Evolutionary conservation across 92 coral and sea anemone genomes (phyloP), one percentile per base, ranked within the genome.

Genomic region (Diadumene lineata): DNA sequence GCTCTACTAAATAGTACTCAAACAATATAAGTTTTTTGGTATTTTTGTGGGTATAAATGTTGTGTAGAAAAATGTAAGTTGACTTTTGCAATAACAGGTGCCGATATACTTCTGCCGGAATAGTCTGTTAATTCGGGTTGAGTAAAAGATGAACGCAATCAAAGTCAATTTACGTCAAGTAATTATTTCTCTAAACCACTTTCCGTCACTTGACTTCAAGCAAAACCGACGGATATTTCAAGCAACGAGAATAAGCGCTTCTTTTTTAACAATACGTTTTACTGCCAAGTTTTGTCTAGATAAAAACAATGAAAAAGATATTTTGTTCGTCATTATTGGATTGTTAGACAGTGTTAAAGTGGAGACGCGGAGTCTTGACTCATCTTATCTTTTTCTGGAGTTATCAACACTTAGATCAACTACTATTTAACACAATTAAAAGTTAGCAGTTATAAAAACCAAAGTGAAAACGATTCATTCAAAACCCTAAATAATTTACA

Each of bases 311-410:
- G 2, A 16, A 16, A 53, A 3, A 53, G 58, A 53, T 21, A 13
- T 53, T 53, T 21, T 23, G 29, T 7, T 7, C n/a, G 29, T 23
- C 65, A 60, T 60, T 60, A 53, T 53, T 6, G 24, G 18, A 15
- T 53, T 9, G 65, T 60, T 23, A 23, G 65, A 7, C 3, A 15
- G 4, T 13, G 65, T 60, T 23, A 23, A 32, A 7, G 29, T 1
- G 75, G 75, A 70, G 75, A 70, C 75, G 53, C 75, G 75, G 75
- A 32, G 75, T 70, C 75, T 28, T 70, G 65, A 32, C 60, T 68
- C 48, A n/a, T 50, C 63, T 70, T 48, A 24, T 50, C 10, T 38
- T 29, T 44, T 43, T 21, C 58, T 9, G 23, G 51, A 53, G 75
- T 29, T 70, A 70, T 70, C 75, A 22, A 34, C 53, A 31, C 75